Base-by-base conservation (phyloP, 2,797 vertebrate species). In the Anolis apletophallus region DNA sequence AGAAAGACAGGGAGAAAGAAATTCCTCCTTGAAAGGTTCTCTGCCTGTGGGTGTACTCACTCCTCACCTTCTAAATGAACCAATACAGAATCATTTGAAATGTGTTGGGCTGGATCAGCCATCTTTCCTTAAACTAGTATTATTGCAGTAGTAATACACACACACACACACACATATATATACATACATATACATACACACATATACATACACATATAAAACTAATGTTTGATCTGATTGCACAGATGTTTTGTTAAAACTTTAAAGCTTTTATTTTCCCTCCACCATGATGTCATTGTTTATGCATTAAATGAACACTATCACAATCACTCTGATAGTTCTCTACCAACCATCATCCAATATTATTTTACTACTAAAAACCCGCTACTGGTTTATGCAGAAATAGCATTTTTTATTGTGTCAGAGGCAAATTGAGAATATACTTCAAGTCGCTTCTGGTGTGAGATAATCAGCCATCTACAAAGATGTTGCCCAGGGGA, bases 21-120 rank as follows among this genome's bases (percentile, higher is more conserved):
- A 90, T 92, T 90, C 80, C 88, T 69, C 94, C 90, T 90, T 95
- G 94, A 93, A 94, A 92, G 87, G 90, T 52, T 88, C 85, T 78
- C 82, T 91, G 81, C 75, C 1, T 93, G 88, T 79, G 78, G 85
- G 85, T 91, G 81, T 86, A 80, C 17, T 89, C 88, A 74, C 11
- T 6, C 29, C 23, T 29, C 1, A 1, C 19, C 2, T 29, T 12
- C 7, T 21, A 17, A 50, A 61, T 7, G 2, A 69, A 61, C 46
- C 36, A 64, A 83, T 16, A 26, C 71, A 23, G 40, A 80, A 50
- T 52, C 77, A 50, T 54, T 69, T 81, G 50, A 19, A 21, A 19
- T 59, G 46, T 59, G 9, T 59, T 67, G 14, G 10, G n/a, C 29
- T 59, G 8, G 4, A 46, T 50, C 52, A 77, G 2, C 16, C 14